Conservation (phyloP, 2,113 vertebrate species). For the Siniperca chuatsi region DNA sequence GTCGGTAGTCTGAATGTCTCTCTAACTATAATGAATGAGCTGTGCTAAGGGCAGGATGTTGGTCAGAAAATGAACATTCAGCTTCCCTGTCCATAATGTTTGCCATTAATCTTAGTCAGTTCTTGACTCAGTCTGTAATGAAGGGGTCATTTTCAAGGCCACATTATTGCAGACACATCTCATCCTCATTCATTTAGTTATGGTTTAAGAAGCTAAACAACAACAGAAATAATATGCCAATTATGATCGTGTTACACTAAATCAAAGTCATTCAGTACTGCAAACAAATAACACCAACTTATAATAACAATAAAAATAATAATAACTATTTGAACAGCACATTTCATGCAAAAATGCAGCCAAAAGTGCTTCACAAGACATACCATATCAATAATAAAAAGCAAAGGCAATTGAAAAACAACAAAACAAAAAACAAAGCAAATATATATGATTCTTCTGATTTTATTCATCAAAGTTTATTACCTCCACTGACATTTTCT, state of each 20-base stretch:
- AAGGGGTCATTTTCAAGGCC: slow-evolving; percentile 62
- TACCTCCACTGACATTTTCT: not conserved
- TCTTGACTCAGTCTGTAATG: slow-evolving; percentile 48
- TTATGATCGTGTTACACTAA: not conserved
- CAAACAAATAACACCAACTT: not conserved
- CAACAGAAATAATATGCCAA: not conserved
- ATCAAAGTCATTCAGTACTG: not conserved
- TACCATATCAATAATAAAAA: too few relatives aligned
- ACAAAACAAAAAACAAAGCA: too few relatives aligned
- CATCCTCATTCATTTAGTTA: slow-evolving; percentile 3
- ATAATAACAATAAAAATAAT: not conserved
- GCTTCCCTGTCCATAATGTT: slow-evolving; percentile 69
- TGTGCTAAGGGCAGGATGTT: slow-evolving; percentile 73
- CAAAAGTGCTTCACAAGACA: too few relatives aligned
- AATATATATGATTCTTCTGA: too few relatives aligned
- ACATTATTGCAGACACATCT: slow-evolving; percentile 34
- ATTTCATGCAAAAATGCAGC: too few relatives aligned
- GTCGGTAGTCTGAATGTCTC: slow-evolving; percentile 54
- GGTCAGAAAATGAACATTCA: slow-evolving; percentile 80
- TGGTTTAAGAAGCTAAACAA: not conserved
- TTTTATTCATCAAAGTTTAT: not conserved
- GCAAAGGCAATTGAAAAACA: too few relatives aligned
- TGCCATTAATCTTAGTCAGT: slow-evolving; percentile 72
- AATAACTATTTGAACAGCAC: too few relatives aligned
- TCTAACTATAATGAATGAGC: slow-evolving; percentile 80